phyloP scores from a whole-genome alignment of 2,888 invertebrate species.

The Drosophila colorata region DNA sequence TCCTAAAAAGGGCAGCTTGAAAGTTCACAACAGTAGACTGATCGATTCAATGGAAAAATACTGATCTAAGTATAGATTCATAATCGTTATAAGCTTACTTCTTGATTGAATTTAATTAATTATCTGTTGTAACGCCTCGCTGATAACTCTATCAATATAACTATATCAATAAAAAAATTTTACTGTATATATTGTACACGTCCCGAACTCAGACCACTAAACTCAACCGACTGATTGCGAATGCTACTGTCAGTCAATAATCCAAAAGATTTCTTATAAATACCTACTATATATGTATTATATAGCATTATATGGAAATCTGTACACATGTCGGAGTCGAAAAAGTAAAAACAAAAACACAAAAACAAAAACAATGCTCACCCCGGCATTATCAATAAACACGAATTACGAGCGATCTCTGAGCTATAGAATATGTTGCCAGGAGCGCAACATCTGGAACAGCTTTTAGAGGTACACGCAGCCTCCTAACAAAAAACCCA shows the following conservation, averaged over 20 bases:
- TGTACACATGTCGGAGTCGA: not conserved
- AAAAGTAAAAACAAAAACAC: not conserved
- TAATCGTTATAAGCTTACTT: conserved; percentile 43
- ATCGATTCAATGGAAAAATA: conserved; percentile 51
- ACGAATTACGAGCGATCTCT: conserved; percentile 31
- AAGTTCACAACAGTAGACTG: not conserved
- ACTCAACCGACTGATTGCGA: conserved; percentile 49
- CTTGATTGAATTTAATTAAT: conserved; percentile 73
- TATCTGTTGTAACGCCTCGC: conserved; percentile 35
- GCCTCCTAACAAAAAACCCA: not conserved
- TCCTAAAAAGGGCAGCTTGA: not conserved
- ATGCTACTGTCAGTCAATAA: conserved; percentile 43
- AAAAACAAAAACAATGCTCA: conserved; percentile 23
- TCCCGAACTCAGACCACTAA: conserved; percentile 33
- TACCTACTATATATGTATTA: conserved; percentile 18
- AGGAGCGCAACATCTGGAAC: conserved; percentile 38
- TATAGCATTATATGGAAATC: conserved; percentile 2
- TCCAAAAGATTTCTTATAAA: conserved; percentile 48
- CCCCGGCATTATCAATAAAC: conserved; percentile 30
- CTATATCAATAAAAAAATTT: conserved; percentile 21
- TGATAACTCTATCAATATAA: conserved; percentile 36
- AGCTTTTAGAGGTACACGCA: conserved; percentile 3
- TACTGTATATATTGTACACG: not conserved
- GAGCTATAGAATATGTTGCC: conserved; percentile 37
- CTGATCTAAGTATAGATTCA: conserved; percentile 25